phyloP scores from a whole-genome alignment of 2,888 invertebrate genomes.

The Lasioglossum marginatum region DNA sequence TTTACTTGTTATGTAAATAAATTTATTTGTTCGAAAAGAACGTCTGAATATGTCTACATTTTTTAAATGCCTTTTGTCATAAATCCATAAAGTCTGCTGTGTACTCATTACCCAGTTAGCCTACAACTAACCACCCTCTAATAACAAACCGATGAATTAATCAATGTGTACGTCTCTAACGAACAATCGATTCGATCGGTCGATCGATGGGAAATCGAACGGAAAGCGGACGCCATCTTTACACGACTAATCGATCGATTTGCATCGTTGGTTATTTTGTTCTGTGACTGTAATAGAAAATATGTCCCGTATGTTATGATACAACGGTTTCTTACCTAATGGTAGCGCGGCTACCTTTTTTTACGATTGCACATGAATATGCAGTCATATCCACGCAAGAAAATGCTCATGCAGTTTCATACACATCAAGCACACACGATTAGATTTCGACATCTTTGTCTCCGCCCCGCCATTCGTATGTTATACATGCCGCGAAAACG shows the following conservation, averaged over 20 bases:
- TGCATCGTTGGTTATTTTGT: background rate
- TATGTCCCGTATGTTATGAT: constrained; percentile 11
- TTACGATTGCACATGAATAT: background rate
- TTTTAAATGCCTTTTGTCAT: too few relatives aligned
- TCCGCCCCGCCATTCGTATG: background rate
- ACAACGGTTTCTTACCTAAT: constrained; percentile 37
- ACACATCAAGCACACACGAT: background rate
- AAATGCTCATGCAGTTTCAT: constrained; percentile 3
- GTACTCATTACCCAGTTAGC: background rate
- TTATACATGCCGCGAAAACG: background rate
- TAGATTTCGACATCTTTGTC: constrained; percentile 7
- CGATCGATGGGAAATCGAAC: too few relatives aligned
- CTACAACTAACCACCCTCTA: background rate
- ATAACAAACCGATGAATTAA: background rate
- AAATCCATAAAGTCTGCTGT: too few relatives aligned
- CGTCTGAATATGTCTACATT: too few relatives aligned
- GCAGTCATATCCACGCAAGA: background rate
- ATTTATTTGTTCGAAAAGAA: too few relatives aligned
- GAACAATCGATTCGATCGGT: too few relatives aligned
- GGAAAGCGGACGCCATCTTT: too few relatives aligned
- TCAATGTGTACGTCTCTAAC: background rate
- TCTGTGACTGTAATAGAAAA: background rate
- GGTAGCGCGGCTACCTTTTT: too few relatives aligned
- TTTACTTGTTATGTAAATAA: too few relatives aligned
- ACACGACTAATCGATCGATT: too few relatives aligned